Percentiles rank a stretch among this genome's conserved stretches.
These are phyloP conservation scores for Mallateleia sp. DNA, from an alignment of 2,888 invertebrate species.

Conservation along the genomic window DNA sequence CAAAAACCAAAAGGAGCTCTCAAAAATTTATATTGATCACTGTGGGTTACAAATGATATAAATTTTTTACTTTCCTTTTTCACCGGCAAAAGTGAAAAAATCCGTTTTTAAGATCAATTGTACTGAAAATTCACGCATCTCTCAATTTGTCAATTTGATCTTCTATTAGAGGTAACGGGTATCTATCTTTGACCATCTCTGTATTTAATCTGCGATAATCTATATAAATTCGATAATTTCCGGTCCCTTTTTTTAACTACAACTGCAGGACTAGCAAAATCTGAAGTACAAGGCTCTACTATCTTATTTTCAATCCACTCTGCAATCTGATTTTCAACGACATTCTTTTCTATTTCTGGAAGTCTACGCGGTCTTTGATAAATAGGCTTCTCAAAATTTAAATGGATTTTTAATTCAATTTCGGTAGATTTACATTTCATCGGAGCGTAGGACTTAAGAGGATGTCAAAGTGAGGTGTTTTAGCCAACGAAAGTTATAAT, in stretches of 20 bases:
- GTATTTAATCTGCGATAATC: not conserved
- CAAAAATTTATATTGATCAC: conserved; percentile 55
- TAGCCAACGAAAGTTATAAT: no score
- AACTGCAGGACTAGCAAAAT: conserved; percentile 14
- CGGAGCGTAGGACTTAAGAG: conserved; percentile 77
- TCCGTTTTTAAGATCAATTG: conserved; percentile 58
- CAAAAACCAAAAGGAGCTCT: conserved; percentile 51
- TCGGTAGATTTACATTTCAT: conserved; percentile 72
- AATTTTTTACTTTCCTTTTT: conserved; percentile 44
- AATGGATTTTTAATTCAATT: conserved; percentile 80
- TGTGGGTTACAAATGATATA: conserved; percentile 42
- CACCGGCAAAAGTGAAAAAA: conserved; percentile 51
- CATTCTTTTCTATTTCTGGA: conserved; percentile 12
- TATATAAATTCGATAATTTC: conserved; percentile 55
- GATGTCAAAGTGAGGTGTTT: no score
- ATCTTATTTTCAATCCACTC: conserved; percentile 25
- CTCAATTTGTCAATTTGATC: not conserved
- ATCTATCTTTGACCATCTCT: not conserved
- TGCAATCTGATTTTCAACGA: conserved; percentile 23
- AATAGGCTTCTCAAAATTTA: conserved; percentile 81
- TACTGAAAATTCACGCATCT: conserved; percentile 33
- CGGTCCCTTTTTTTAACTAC: conserved; percentile 77
- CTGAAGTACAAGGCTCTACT: conserved; percentile 60
- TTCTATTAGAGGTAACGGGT: not conserved
- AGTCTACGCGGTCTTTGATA: conserved; percentile 77